A percentile compares a stretch with the other conserved stretches of the same genome.
phyloP scores from a whole-genome alignment of 2,797 vertebrate genomes.

The Acipenser ruthenus region DNA sequence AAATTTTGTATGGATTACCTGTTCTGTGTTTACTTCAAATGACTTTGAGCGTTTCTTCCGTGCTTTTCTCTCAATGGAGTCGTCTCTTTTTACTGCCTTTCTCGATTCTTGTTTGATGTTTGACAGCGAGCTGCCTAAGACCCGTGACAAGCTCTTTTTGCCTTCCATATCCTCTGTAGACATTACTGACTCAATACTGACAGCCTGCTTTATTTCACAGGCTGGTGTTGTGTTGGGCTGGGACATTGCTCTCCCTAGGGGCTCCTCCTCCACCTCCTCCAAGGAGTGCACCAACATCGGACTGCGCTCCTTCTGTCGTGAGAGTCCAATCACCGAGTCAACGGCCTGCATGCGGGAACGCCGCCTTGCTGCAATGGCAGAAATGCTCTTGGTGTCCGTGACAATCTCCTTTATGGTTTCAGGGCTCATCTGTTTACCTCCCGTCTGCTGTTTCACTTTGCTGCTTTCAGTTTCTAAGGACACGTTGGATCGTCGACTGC shows the following conservation, averaged over 20 bases:
- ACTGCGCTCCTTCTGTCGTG: conserved; percentile 5
- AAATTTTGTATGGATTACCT: conserved; percentile 10
- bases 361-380: conserved; percentile 38
- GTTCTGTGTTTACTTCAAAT: conserved; percentile 26
- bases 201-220: neutral
- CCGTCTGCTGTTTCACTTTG: conserved; percentile 5
- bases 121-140: conserved; percentile 10
- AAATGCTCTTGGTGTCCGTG: conserved; percentile 45
- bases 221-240: neutral
- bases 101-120: conserved; percentile 17
- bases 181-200: neutral
- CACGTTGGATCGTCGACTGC: neutral
- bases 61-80: conserved; percentile 24
- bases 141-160: neutral
- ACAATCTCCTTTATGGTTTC: conserved; percentile 41
- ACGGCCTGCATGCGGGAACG: conserved; percentile 25
- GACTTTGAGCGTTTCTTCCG: conserved; percentile 32
- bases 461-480: neutral
- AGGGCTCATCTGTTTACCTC: conserved; percentile 21
- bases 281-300: conserved; percentile 16
- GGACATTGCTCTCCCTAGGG: neutral
- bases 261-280: conserved; percentile 12
- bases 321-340: conserved; percentile 15
- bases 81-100: conserved; percentile 19
- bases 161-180: conserved; percentile 11